Conservation (phyloP, 1,140 invertebrate species). For the Aleiodes sp. region DNA sequence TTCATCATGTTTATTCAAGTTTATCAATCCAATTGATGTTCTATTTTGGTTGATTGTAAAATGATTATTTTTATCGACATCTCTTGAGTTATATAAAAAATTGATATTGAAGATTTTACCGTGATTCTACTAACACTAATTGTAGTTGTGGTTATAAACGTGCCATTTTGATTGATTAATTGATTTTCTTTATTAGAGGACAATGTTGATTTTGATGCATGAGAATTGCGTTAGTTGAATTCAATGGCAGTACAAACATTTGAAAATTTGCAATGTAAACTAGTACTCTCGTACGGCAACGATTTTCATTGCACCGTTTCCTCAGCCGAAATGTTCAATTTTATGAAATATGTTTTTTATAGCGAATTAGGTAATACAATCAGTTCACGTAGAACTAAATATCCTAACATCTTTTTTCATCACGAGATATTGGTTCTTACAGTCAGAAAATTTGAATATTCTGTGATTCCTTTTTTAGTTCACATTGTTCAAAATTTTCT, state of each 20-base stretch:
- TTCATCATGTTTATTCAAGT: no score
- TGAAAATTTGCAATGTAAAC: background rate
- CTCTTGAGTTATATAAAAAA: no score
- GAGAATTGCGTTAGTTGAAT: background rate
- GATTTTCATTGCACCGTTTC: background rate
- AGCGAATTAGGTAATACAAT: background rate
- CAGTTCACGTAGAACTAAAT: no score
- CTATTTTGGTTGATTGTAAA: no score
- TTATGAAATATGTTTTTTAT: background rate
- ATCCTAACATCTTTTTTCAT: background rate
- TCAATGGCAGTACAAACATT: background rate
- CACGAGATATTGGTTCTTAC: background rate
- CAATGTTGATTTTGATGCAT: background rate
- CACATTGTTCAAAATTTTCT: background rate
- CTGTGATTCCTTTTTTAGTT: background rate
- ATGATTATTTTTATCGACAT: no score
- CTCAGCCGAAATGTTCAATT: background rate
- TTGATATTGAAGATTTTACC: no score
- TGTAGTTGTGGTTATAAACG: no score
- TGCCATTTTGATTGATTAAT: background rate
- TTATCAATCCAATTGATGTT: no score
- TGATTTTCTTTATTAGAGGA: background rate
- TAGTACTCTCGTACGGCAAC: background rate
- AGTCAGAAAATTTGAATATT: background rate
- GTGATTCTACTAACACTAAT: no score